Evolutionary conservation across 2,113 vertebrate genomes (phyloP), one percentile per base, ranked within the genome.

Genomic region (Pica pica): DNA sequence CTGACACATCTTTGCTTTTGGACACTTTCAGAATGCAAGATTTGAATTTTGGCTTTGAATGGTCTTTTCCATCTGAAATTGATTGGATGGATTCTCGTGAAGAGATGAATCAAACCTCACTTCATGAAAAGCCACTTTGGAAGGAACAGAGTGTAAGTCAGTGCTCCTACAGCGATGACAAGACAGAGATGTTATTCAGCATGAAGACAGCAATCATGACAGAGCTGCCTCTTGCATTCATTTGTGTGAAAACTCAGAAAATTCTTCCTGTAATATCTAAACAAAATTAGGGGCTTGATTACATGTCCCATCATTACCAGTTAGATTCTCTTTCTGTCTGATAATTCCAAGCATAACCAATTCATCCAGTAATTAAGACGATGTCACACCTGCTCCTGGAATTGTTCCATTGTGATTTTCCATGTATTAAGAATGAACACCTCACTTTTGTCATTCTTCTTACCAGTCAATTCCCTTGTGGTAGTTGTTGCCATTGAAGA

Each of bases 391-490:
- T 59, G 20, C 80, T 95, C 93, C 88, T 94, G 59, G 94, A 97
- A 97, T 81, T 89, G 80, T 61, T 95, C 77, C 75, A 42, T 24
- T 86, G 59, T 91, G 94, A 90, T 87, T 94, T 95, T 79, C 71
- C 70, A 14, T 41, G 64, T 79, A 64, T 88, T 95, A 92, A 82
- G 86, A 97, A 93, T 41, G 33, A 70, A 73, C 27, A 41, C 64
- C 95, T 95, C 2, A 8, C 41, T 95, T 85, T 91, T 85, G 30
- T 67, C 95, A 68, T 87, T 94, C 73, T 88, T 94, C 98, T 98
- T 98, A 99, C 99, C 99, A 99, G 98, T 99, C 99, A 82, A 99
- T 99, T 95, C 99, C 99, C 97, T 99, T 99, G 97, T 99, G 99
- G 97, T 99, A 99, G 98, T 99, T 99, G 98, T 99, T 99, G 95